A percentile compares a stretch with the other conserved stretches of the same genome.
These are phyloP conservation scores for Sinosuthora webbiana DNA, from an alignment of 2,113 vertebrate species.

Conservation along the genomic window DNA sequence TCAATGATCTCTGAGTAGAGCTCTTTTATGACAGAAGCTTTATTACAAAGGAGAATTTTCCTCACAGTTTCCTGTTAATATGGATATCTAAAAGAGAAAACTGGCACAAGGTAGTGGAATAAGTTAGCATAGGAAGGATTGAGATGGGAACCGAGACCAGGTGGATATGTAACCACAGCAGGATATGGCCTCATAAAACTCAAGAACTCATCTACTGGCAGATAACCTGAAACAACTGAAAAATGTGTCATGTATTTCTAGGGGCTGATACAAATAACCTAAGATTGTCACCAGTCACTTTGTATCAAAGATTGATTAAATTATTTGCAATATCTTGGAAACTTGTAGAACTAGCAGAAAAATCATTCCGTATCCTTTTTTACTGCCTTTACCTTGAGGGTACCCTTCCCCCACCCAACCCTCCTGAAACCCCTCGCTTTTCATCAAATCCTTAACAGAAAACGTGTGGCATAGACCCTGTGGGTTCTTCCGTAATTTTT, in stretches of 20 bases:
- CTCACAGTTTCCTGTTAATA: background rate
- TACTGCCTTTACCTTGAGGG: background rate
- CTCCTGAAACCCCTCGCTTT: background rate
- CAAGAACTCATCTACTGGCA: background rate
- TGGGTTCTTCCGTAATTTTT: background rate
- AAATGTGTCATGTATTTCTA: background rate
- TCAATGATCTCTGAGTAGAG: background rate
- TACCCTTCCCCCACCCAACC: background rate
- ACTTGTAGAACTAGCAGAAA: background rate
- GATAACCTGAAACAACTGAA: background rate
- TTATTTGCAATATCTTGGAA: background rate
- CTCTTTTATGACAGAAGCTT: background rate
- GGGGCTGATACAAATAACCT: background rate
- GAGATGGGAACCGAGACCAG: background rate
- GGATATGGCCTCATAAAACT: background rate
- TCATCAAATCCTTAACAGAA: background rate
- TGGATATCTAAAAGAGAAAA: background rate
- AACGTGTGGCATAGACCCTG: background rate
- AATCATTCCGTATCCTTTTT: background rate
- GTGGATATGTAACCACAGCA: background rate
- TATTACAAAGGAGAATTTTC: background rate
- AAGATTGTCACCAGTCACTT: background rate
- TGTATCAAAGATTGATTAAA: background rate
- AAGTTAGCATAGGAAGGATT: background rate
- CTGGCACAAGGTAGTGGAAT: background rate